phyloP scores from a whole-genome alignment of 2,888 invertebrate genomes.

The Athripsodes cinereus region DNA sequence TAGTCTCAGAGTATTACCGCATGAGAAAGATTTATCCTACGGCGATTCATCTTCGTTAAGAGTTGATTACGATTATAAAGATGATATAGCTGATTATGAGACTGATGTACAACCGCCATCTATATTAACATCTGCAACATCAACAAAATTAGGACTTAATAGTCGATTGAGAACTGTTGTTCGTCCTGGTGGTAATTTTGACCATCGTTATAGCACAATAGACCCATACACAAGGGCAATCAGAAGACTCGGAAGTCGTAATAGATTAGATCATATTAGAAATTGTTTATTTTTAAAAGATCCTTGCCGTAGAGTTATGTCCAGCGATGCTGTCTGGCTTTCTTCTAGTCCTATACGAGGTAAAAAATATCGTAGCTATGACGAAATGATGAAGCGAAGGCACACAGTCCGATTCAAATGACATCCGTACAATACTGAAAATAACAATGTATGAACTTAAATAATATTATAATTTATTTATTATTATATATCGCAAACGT shows the following conservation, averaged over 20 bases:
- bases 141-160: slow-evolving; percentile 4
- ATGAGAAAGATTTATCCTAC: slow-evolving; percentile 13
- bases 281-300: slow-evolving; percentile 1
- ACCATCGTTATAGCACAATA: slow-evolving; percentile 14
- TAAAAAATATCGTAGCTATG: slow-evolving; percentile 25
- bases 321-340: slow-evolving; percentile 26
- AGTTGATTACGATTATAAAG: slow-evolving; percentile 22
- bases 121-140: not conserved
- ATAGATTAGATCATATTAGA: slow-evolving; percentile 14
- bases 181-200: slow-evolving; percentile 18
- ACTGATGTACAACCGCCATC: slow-evolving; percentile 9
- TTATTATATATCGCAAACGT: too few species aligned
- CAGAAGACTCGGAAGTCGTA: slow-evolving; percentile 18
- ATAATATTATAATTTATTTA: too few species aligned
- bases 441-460: slow-evolving; percentile 2
- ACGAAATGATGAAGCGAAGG: slow-evolving; percentile 26
- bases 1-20: slow-evolving; percentile 7
- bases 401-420: slow-evolving; percentile 26
- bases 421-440: not conserved
- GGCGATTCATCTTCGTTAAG: slow-evolving; percentile 15
- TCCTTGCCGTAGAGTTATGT: slow-evolving; percentile 20
- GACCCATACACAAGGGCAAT: slow-evolving; percentile 17
- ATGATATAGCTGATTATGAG: slow-evolving; percentile 22
- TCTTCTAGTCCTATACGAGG: slow-evolving; percentile 14
- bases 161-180: slow-evolving; percentile 10